Evolutionary conservation across 2,797 vertebrate genomes (phyloP), one percentile per base, ranked within the genome.

Genomic region (Polyboroides typus): DNA sequence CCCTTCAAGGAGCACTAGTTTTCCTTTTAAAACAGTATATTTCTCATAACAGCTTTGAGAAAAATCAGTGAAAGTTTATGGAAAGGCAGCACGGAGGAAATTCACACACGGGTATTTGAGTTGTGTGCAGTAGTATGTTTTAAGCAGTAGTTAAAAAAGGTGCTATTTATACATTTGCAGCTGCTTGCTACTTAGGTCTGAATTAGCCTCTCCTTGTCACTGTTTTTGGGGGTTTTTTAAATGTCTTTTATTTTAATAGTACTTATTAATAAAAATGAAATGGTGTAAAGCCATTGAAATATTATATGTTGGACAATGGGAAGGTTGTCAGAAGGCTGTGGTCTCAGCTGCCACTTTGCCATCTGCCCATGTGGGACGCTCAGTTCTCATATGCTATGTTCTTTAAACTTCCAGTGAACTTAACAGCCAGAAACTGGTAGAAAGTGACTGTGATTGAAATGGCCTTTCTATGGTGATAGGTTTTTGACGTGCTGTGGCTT

Each of bases 311-410:
- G 21, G 26, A 45, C 27, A 27, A 6, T 23, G 19, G 64, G 36
- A 71, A 55, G 18, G 11, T 63, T 92, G 64, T 83, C 44, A 62
- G 50, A 63, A 81, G 19, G 9, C 23, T 42, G 18, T 12, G 38
- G 19, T 45, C 52, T 74, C 45, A 31, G 31, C 73, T 68, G 10
- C 48, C 6, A 0, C 91, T 90, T 48, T 6, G 1, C 62, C 0
- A 0, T 62, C 21, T 26, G 15, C 34, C 68, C 5, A 0, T 12
- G 2, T 62, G 44, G 64, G 52, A 44, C 2, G 0, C 66, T 89
- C 10, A 13, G 21, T 67, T 76, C 42, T 78, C 55, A 8, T 25
- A 34, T n/a, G 25, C 31, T 91, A 0, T 47, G 19, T 56, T 86
- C 53, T 88, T 91, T 81, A 31, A 91, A 73, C 53, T 91, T 79